Evolutionary conservation across 2,113 vertebrate species (phyloP).

Genomic region (Oryzias javanicus): DNA sequence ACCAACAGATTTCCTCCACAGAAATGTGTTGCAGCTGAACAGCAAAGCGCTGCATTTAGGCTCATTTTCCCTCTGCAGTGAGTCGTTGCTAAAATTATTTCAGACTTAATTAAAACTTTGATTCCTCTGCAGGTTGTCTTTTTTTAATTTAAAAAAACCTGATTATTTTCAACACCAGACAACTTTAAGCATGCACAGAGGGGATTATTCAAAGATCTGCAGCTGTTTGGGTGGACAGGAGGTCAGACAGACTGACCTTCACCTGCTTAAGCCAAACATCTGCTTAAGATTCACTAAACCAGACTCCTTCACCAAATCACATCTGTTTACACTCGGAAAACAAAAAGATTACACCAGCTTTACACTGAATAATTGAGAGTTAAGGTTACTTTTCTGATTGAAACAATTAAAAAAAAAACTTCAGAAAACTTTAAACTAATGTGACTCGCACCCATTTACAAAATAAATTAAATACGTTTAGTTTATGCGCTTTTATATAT

Average conservation of each 20-base stretch:
- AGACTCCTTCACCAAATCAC: background rate
- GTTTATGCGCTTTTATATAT: too few species aligned
- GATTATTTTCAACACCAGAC: conserved; percentile 1
- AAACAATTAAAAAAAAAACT: too few species aligned
- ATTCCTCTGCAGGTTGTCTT: conserved; percentile 5
- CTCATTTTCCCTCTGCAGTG: conserved; percentile 17
- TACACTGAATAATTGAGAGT: too few species aligned
- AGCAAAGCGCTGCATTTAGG: conserved; percentile 10
- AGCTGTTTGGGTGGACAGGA: conserved; percentile 20
- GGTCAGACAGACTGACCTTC: conserved; percentile 42
- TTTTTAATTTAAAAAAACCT: conserved; percentile 3
- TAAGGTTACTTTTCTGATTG: too few species aligned
- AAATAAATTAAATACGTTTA: too few species aligned
- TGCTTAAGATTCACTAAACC: conserved; percentile 49
- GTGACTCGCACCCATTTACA: too few species aligned
- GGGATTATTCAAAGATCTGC: too few species aligned
- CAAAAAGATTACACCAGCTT: too few species aligned
- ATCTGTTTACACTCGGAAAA: background rate
- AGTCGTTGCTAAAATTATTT: conserved; percentile 18
- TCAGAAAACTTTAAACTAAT: too few species aligned
- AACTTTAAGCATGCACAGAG: too few species aligned
- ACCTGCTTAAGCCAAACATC: conserved; percentile 50
- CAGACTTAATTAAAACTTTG: conserved; percentile 32
- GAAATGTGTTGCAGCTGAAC: conserved; percentile 21
- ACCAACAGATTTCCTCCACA: conserved; percentile 21